A percentile compares a stretch with the other conserved stretches of the same genome.
These are phyloP conservation scores for Epinephelus cyanopodus DNA, from an alignment of 2,113 vertebrate genomes.

Conservation along the genomic window DNA sequence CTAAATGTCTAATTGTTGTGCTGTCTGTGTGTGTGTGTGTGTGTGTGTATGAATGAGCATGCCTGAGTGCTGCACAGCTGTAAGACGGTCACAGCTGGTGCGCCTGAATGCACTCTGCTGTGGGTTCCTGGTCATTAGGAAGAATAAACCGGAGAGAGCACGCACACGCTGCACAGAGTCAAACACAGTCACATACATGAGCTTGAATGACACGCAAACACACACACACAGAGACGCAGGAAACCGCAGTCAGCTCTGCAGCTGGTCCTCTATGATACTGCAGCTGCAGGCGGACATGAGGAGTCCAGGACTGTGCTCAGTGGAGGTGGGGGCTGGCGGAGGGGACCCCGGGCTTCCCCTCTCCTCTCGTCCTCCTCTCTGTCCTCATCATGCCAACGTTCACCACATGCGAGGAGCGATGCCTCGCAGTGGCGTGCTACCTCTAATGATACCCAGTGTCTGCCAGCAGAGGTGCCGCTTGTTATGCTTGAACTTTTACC, in stretches of 20 bases:
- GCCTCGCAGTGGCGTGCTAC: constrained; percentile 37
- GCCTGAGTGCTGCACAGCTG: constrained; percentile 44
- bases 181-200: not conserved
- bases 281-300: constrained; percentile 36
- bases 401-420: constrained; percentile 50
- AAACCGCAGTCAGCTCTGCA: constrained; percentile 7
- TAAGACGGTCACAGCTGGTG: constrained; percentile 43
- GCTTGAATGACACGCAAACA: constrained; percentile 19
- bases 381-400: constrained; percentile 46
- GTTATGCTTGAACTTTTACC: constrained; percentile 55
- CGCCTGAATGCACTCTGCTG: constrained; percentile 36
- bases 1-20: not conserved
- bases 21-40: constrained; percentile 20
- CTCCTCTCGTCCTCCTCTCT: constrained; percentile 17
- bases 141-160: not conserved
- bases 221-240: not conserved
- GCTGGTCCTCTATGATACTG: constrained; percentile 36
- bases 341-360: constrained; percentile 49
- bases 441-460: constrained; percentile 43
- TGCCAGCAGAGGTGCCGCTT: constrained; percentile 46
- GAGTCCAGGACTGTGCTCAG: constrained; percentile 9
- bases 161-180: not conserved
- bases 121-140: constrained; percentile 41
- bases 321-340: not conserved
- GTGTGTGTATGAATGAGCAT: constrained; percentile 26